These are phyloP conservation scores for Lordiphosa andalusiaca DNA, from an alignment of 2,888 invertebrate genomes.

Conservation along the genomic window DNA sequence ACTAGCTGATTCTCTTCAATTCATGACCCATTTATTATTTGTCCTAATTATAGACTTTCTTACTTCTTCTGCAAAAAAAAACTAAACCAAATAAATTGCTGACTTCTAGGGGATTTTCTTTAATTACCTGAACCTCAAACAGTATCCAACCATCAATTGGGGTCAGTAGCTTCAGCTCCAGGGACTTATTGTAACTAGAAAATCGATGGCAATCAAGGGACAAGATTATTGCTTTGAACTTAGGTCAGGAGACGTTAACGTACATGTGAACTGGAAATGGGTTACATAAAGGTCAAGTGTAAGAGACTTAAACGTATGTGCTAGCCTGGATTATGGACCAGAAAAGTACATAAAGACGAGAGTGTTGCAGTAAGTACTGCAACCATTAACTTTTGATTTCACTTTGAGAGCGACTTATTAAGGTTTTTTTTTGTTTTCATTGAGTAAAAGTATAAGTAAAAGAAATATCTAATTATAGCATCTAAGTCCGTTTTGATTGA, in stretches of 20 bases:
- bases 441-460: too few species aligned
- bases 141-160: conserved; percentile 25
- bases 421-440: too few species aligned
- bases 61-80: not conserved
- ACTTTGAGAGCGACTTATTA: not conserved
- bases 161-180: conserved; percentile 24
- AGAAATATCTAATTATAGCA: not conserved
- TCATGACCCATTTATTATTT: not conserved
- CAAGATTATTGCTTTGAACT: conserved; percentile 33
- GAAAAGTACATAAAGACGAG: conserved; percentile 1
- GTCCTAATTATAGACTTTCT: not conserved
- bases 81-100: conserved; percentile 10
- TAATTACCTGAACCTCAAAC: conserved; percentile 24
- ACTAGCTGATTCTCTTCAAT: too few species aligned
- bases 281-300: conserved; percentile 31
- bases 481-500: conserved; percentile 23
- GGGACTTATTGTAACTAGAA: conserved; percentile 17
- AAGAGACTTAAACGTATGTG: conserved; percentile 30
- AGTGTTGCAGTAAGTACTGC: conserved; percentile 1
- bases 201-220: conserved; percentile 38
- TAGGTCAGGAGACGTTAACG: conserved; percentile 10
- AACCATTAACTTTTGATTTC: conserved; percentile 26
- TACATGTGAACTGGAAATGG: conserved; percentile 2
- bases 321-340: conserved; percentile 21
- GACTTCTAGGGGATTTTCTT: conserved; percentile 21